These are phyloP conservation scores for Cydia fagiglandana DNA, from an alignment of 1,140 invertebrate species.

Conservation along the genomic window DNA sequence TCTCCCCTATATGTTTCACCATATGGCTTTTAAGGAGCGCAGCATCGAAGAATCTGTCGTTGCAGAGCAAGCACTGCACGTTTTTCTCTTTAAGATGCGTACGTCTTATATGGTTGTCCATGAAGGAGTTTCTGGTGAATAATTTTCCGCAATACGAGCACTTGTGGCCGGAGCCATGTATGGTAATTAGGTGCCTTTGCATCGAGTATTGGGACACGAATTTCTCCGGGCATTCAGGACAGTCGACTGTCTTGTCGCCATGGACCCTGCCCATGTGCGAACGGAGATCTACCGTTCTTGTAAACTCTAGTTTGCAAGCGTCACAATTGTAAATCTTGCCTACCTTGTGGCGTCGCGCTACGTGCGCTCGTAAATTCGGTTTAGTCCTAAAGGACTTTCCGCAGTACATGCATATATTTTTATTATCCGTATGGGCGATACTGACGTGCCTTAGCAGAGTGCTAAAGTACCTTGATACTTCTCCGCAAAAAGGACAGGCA, in stretches of 20 bases:
- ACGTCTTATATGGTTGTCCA: conserved; percentile 59
- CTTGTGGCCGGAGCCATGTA: conserved; percentile 53
- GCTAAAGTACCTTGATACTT: conserved; percentile 57
- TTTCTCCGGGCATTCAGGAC: conserved; percentile 53
- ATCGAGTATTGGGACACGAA: conserved; percentile 55
- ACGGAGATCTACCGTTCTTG: conserved; percentile 41
- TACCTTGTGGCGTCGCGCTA: conserved; percentile 48
- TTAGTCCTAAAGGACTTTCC: conserved; percentile 57
- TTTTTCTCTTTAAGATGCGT: conserved; percentile 67
- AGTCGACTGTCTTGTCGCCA: conserved; percentile 49
- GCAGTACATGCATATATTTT: conserved; percentile 59
- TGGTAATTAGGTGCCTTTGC: conserved; percentile 50
- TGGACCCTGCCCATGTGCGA: conserved; percentile 51
- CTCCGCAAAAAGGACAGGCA: conserved; percentile 55
- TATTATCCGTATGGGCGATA: conserved; percentile 54
- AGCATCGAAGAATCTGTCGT: conserved; percentile 76
- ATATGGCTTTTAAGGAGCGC: conserved; percentile 71
- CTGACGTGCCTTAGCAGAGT: conserved; percentile 60
- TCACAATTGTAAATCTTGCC: conserved; percentile 44
- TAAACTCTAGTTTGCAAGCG: conserved; percentile 49
- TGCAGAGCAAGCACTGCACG: conserved; percentile 55
- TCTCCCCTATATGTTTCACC: conserved; percentile 83
- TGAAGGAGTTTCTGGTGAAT: conserved; percentile 57
- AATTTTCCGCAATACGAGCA: conserved; percentile 58
- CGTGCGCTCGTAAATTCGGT: conserved; percentile 56